These are phyloP conservation scores for Vespertilio murinus DNA, from an alignment of 2,797 vertebrate genomes.

Conservation along the genomic window DNA sequence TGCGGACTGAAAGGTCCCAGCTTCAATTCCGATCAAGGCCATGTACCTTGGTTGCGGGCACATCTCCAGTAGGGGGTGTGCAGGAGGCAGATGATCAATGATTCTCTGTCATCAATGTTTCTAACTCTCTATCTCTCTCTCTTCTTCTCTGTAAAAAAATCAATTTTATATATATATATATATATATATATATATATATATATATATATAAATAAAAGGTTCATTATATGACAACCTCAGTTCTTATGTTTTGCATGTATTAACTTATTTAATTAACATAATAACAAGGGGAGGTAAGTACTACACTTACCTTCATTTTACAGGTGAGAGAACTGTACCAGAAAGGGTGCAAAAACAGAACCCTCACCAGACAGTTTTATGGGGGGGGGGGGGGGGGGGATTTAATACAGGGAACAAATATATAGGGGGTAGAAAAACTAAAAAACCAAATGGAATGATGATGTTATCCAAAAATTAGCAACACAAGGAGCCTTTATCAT, in stretches of 20 bases:
- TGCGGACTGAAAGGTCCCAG: no score
- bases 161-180: no score
- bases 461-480: neutral
- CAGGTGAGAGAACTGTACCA: neutral
- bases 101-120: no score
- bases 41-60: no score
- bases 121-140: no score
- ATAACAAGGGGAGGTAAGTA: neutral
- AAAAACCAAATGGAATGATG: neutral
- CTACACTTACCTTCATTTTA: neutral
- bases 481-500: neutral
- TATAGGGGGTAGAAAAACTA: neutral
- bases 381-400: neutral
- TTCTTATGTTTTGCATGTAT: neutral
- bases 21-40: no score
- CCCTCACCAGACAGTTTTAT: neutral
- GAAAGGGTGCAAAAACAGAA: neutral
- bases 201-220: neutral
- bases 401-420: neutral
- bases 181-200: no score
- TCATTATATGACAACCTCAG: neutral
- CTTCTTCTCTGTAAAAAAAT: no score
- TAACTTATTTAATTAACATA: neutral
- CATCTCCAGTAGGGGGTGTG: no score
- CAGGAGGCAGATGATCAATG: no score